phyloP scores from a whole-genome alignment of 2,888 invertebrate species.

The Amiota minor region DNA sequence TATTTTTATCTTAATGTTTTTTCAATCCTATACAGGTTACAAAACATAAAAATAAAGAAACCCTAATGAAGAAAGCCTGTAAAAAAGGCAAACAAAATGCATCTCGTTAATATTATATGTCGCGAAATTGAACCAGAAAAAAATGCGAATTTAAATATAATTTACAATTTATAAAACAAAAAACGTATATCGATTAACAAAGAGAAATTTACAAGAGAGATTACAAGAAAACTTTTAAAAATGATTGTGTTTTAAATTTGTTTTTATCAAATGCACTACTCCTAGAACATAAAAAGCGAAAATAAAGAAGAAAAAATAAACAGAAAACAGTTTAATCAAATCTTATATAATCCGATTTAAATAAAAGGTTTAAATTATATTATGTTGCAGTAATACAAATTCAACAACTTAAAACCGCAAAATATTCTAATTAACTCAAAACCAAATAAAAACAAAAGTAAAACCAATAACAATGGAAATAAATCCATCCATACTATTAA shows the following conservation, averaged over 20 bases:
- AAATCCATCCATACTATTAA: too few species aligned
- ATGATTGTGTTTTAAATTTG: too few species aligned
- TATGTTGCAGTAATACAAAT: too few species aligned
- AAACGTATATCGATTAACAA: neutral
- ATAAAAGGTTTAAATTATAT: slow-evolving; percentile 29
- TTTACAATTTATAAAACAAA: slow-evolving; percentile 18
- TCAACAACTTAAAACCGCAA: too few species aligned
- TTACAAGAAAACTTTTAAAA: neutral
- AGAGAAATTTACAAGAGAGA: slow-evolving; percentile 9
- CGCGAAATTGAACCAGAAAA: slow-evolving; percentile 31
- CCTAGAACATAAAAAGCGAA: slow-evolving; percentile 43
- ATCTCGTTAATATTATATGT: neutral
- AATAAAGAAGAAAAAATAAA: slow-evolving; percentile 42
- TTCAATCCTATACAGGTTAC: slow-evolving; percentile 53
- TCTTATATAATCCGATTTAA: slow-evolving; percentile 12
- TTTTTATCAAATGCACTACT: too few species aligned
- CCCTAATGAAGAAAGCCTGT: neutral
- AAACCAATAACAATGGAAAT: neutral
- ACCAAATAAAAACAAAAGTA: slow-evolving; percentile 23
- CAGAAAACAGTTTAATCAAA: slow-evolving; percentile 28
- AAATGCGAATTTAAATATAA: slow-evolving; percentile 24
- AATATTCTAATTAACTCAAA: too few species aligned
- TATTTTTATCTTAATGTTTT: slow-evolving; percentile 15
- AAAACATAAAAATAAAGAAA: slow-evolving; percentile 29
- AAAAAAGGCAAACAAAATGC: neutral